Evolutionary conservation across 2,113 vertebrate species (phyloP).

Genomic region (Hippolais icterina): DNA sequence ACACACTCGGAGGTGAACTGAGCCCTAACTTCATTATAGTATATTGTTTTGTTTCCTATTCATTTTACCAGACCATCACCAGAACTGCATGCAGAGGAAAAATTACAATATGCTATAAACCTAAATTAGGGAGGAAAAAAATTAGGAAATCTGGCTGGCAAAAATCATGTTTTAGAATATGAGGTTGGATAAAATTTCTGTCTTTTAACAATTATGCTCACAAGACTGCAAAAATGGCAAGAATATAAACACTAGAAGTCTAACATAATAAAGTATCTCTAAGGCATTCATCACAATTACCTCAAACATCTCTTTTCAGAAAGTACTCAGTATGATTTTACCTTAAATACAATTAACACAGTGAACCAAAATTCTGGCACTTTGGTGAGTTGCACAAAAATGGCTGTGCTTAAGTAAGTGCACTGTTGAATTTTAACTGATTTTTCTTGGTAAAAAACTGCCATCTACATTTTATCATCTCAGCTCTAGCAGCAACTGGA

Average conservation of each 20-base stretch:
- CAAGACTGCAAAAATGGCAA: constrained; percentile 19
- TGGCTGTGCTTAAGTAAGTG: not conserved
- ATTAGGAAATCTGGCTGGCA: not conserved
- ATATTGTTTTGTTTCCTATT: not conserved
- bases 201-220: not conserved
- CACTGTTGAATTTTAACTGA: not conserved
- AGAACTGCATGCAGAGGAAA: not conserved
- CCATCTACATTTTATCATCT: not conserved
- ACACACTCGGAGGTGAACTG: not conserved
- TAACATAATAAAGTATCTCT: not conserved
- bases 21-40: not conserved
- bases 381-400: not conserved
- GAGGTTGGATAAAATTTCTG: not conserved
- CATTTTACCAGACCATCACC: not conserved
- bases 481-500: not conserved
- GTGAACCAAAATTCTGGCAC: not conserved
- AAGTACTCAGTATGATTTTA: not conserved
- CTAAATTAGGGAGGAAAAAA: not conserved
- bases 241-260: not conserved
- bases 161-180: not conserved
- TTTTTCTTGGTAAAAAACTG: not conserved
- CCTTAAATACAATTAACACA: not conserved
- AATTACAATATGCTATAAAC: not conserved
- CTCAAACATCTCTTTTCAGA: not conserved
- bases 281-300: not conserved